A percentile compares a stretch with the other conserved stretches of the same genome.
Conservation (phyloP, 2,888 invertebrate genomes). For the Pyrrhia umbra region DNA sequence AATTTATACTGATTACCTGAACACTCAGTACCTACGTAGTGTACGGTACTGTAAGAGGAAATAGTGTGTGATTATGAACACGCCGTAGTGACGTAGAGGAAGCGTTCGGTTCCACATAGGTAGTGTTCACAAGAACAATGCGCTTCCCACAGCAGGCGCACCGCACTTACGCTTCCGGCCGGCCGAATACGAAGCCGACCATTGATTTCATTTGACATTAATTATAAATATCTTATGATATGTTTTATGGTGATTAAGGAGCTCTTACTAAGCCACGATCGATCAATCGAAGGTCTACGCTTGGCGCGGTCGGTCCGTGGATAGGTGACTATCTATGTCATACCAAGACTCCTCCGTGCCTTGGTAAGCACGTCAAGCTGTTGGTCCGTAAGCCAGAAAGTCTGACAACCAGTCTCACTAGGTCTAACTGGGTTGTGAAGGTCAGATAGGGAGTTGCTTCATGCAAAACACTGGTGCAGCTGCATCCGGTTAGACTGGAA, state of each 20-base stretch:
- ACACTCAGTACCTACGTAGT: constrained; percentile 8
- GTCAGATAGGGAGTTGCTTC: no score
- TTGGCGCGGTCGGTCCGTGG: no score
- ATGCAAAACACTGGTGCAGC: no score
- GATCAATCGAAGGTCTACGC: no score
- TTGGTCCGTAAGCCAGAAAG: no score
- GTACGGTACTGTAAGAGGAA: constrained; percentile 38
- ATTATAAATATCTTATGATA: constrained; percentile 61
- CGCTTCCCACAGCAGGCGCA: constrained; percentile 70
- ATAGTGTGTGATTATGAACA: constrained; percentile 59
- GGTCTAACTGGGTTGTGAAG: no score
- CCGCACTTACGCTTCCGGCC: constrained; percentile 57
- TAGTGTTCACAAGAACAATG: constrained; percentile 71
- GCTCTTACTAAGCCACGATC: no score
- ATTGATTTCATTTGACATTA: constrained; percentile 52
- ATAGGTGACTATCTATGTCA: no score
- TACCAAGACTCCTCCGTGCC: no score
- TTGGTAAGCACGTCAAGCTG: no score
- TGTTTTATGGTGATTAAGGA: background rate
- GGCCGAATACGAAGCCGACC: constrained; percentile 51
- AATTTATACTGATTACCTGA: constrained; percentile 27
- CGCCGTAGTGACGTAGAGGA: constrained; percentile 64
- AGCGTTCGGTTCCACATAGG: constrained; percentile 69
- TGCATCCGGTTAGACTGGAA: no score
- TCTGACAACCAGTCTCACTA: no score